These are phyloP conservation scores for Patella ulyssiponensis DNA, from an alignment of 2,888 invertebrate species.

Conservation along the genomic window DNA sequence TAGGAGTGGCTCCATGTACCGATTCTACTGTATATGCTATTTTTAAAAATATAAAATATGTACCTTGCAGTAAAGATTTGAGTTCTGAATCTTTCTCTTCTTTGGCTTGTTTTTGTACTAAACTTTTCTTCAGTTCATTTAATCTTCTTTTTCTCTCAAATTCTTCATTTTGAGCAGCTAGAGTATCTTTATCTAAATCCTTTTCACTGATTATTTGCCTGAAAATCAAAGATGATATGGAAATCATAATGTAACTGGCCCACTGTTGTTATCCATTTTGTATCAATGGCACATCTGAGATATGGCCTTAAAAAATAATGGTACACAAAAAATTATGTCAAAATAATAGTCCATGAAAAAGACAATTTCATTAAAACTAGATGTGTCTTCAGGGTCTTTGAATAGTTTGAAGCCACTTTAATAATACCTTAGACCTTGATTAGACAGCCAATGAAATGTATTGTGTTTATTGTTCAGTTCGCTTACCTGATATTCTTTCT, in stretches of 20 bases:
- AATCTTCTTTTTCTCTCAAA: conserved; percentile 78
- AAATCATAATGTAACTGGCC: too few relatives aligned
- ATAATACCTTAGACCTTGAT: too few relatives aligned
- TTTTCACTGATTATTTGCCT: conserved; percentile 94
- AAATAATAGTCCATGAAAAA: neutral
- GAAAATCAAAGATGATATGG: conserved; percentile 11
- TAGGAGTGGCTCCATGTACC: too few relatives aligned
- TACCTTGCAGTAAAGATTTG: conserved; percentile 68
- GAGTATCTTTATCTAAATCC: conserved; percentile 91
- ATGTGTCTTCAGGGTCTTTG: neutral
- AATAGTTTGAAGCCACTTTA: too few relatives aligned
- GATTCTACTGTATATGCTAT: too few relatives aligned
- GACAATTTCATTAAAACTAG: neutral
- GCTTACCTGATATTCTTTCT: conserved; percentile 62
- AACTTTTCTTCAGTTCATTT: conserved; percentile 69
- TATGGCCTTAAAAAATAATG: neutral
- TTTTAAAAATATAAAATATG: neutral
- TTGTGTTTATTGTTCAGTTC: too few relatives aligned
- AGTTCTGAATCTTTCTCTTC: conserved; percentile 65
- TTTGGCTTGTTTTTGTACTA: conserved; percentile 34
- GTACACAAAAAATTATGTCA: neutral
- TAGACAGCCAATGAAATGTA: too few relatives aligned
- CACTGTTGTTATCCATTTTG: conserved; percentile 5
- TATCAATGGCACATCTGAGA: neutral
- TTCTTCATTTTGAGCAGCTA: conserved; percentile 93